phyloP scores from a whole-genome alignment of 2,797 vertebrate species.

The Erpetoichthys calabaricus region DNA sequence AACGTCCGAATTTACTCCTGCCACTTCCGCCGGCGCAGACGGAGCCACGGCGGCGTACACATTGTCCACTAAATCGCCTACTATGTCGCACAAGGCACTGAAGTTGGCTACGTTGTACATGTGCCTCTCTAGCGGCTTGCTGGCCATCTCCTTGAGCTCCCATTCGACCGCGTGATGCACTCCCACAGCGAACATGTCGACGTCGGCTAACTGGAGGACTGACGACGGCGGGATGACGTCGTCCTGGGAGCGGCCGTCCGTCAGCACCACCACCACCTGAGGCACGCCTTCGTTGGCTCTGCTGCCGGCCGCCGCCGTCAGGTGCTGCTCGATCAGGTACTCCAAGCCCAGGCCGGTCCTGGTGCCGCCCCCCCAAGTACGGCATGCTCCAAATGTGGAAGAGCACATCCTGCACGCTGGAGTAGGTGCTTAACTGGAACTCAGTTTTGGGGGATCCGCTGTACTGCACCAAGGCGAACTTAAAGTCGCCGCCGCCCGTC shows the following conservation, averaged over 20 bases:
- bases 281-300: constrained; percentile 52
- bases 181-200: constrained; percentile 68
- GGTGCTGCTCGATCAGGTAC: constrained; percentile 55
- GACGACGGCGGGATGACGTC: constrained; percentile 56
- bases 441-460: constrained; percentile 53
- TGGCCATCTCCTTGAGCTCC: constrained; percentile 64
- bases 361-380: constrained; percentile 51
- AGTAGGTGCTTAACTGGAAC: constrained; percentile 68
- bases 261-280: constrained; percentile 70
- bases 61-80: constrained; percentile 62
- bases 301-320: constrained; percentile 64
- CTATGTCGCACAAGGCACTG: constrained; percentile 54
- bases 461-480: constrained; percentile 65
- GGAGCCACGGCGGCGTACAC: constrained; percentile 47
- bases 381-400: constrained; percentile 60
- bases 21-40: constrained; percentile 41
- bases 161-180: constrained; percentile 64
- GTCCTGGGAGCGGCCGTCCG: constrained; percentile 58
- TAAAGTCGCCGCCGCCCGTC: constrained; percentile 54
- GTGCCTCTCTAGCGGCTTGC: constrained; percentile 45
- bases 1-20: constrained; percentile 53
- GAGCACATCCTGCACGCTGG: constrained; percentile 50
- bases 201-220: constrained; percentile 46
- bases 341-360: constrained; percentile 67
- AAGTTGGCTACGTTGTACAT: constrained; percentile 74